phyloP scores from a whole-genome alignment of 2,113 vertebrate genomes.

The Puma concolor region DNA sequence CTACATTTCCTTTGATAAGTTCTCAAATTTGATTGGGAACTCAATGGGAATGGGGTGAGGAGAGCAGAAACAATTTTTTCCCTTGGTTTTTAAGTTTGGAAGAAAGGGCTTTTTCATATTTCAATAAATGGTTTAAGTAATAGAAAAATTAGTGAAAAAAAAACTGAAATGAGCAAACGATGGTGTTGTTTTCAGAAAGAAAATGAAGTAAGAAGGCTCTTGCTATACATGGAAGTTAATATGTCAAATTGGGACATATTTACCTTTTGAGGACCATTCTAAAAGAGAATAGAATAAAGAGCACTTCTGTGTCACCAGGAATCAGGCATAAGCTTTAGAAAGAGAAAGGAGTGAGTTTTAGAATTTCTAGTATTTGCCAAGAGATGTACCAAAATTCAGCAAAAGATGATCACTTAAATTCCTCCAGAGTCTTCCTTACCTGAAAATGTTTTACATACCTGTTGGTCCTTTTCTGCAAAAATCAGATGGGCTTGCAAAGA shows the following conservation, averaged over 20 bases:
- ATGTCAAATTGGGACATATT: background rate
- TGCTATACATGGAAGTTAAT: background rate
- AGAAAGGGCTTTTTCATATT: background rate
- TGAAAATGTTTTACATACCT: background rate
- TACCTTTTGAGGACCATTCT: background rate
- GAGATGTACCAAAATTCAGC: background rate
- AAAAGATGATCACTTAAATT: background rate
- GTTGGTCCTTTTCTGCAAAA: background rate
- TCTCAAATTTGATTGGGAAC: conserved; percentile 21
- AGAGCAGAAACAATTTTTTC: background rate
- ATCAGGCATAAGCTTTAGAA: background rate
- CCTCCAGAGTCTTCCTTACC: background rate
- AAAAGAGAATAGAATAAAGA: background rate
- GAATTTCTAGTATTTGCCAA: background rate
- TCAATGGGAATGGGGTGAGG: background rate
- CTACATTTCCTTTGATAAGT: conserved; percentile 41
- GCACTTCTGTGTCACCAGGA: background rate
- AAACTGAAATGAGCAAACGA: background rate
- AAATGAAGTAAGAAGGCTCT: background rate
- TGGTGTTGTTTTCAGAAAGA: background rate
- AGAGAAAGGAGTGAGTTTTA: background rate
- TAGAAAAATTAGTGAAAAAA: background rate
- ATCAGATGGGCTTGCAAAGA: background rate
- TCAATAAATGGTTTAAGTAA: conserved; percentile 17
- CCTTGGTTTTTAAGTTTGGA: conserved; percentile 20